Conservation (phyloP, 2,888 invertebrate genomes). For the Acanthopleura granulata region DNA sequence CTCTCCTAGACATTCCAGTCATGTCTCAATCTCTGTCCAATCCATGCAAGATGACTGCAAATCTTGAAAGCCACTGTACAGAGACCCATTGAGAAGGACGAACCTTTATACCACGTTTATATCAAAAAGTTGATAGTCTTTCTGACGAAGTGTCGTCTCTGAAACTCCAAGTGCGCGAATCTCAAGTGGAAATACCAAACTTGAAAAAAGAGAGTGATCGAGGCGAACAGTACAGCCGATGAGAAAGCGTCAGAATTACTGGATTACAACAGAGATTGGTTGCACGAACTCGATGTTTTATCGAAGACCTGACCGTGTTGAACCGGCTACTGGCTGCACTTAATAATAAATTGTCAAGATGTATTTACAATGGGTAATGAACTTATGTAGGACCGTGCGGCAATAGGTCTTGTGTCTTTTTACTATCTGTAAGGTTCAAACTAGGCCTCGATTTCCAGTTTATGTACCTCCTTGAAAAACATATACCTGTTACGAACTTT, state of each 20-base stretch:
- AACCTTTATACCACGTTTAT: neutral
- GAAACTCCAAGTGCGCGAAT: neutral
- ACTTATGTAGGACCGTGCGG: neutral
- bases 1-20: too few species aligned
- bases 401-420: neutral
- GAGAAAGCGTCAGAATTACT: slow-evolving; percentile 5
- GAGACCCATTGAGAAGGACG: neutral
- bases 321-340: neutral
- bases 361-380: neutral
- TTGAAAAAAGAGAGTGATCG: neutral
- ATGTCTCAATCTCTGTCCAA: too few species aligned
- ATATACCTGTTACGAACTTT: too few species aligned
- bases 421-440: too few species aligned
- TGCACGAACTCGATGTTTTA: neutral
- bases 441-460: too few species aligned
- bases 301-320: neutral
- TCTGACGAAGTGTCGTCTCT: neutral
- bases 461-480: too few species aligned
- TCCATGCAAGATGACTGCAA: neutral
- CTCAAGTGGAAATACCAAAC: neutral
- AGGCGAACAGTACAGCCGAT: slow-evolving; percentile 12
- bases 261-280: neutral
- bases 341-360: neutral
- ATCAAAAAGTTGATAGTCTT: neutral
- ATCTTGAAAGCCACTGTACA: neutral